A percentile compares a stretch with the other conserved stretches of the same genome.
Evolutionary conservation across 2,113 vertebrate species (phyloP).

Genomic region (Ceyx melanurus): DNA sequence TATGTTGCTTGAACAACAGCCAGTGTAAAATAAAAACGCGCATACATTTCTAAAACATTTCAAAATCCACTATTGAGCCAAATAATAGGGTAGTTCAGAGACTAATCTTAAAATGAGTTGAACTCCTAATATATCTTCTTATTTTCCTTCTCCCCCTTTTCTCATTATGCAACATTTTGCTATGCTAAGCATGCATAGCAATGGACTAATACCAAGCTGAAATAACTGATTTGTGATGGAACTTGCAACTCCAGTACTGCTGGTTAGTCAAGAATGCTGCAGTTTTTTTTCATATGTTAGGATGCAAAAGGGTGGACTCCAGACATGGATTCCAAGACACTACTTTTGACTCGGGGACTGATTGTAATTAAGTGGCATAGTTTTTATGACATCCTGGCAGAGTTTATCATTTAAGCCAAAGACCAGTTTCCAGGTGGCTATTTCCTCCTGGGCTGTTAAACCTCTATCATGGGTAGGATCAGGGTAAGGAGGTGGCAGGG

Average conservation of each 20-base stretch:
- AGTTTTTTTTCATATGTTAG: background rate
- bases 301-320: background rate
- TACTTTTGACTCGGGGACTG: background rate
- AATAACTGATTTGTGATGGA: slow-evolving; percentile 27
- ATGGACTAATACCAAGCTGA: background rate
- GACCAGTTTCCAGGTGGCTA: background rate
- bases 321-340: background rate
- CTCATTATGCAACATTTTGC: slow-evolving; percentile 17
- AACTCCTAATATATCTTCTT: background rate
- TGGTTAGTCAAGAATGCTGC: slow-evolving; percentile 25
- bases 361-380: background rate
- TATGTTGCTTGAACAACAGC: background rate
- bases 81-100: background rate
- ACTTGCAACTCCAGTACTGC: slow-evolving; percentile 25
- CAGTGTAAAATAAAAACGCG: background rate
- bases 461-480: background rate
- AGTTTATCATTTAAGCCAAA: background rate
- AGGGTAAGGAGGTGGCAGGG: background rate
- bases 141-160: background rate
- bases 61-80: background rate
- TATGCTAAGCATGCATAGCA: background rate
- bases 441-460: background rate
- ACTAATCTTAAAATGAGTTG: background rate
- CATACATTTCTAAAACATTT: background rate
- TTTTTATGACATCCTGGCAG: background rate